Percentiles rank a stretch among this genome's conserved stretches.
phyloP scores from a whole-genome alignment of 1,140 invertebrate species.

The Drosophila varians region DNA sequence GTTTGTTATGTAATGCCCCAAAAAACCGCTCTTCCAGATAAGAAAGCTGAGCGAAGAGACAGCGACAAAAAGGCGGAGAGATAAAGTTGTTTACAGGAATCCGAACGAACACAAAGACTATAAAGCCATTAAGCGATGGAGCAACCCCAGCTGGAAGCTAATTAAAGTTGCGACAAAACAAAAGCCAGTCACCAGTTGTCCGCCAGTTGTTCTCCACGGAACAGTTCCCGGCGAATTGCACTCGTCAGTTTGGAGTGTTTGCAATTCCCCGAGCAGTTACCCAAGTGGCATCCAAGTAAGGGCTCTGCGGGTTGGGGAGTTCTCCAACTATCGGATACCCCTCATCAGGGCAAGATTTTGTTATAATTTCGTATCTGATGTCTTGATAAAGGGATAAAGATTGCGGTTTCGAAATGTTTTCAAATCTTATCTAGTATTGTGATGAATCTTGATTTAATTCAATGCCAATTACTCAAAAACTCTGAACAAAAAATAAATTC shows the following conservation, averaged over 20 bases:
- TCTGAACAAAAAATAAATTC: no score
- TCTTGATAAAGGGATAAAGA: not conserved
- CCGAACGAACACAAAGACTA: constrained; percentile 59
- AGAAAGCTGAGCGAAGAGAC: constrained; percentile 62
- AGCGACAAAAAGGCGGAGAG: constrained; percentile 29
- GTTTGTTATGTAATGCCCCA: constrained; percentile 60
- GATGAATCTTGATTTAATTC: no score
- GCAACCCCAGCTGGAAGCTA: constrained; percentile 52
- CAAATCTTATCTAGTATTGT: no score
- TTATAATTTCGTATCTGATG: not conserved
- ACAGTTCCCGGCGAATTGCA: constrained; percentile 21
- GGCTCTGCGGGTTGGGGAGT: not conserved
- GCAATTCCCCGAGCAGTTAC: constrained; percentile 20
- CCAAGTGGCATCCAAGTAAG: constrained; percentile 19
- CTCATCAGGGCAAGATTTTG: not conserved
- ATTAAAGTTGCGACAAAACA: constrained; percentile 74
- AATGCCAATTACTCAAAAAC: no score
- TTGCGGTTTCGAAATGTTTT: not conserved
- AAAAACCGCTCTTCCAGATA: constrained; percentile 50
- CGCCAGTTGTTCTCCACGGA: constrained; percentile 54
- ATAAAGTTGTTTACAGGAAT: constrained; percentile 79
- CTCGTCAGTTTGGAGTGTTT: constrained; percentile 52
- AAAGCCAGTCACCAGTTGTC: constrained; percentile 20
- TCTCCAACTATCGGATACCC: not conserved
- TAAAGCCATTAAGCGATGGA: constrained; percentile 65